phyloP scores from a whole-genome alignment of 1,140 invertebrate genomes.

The Zaprionus ornatus region DNA sequence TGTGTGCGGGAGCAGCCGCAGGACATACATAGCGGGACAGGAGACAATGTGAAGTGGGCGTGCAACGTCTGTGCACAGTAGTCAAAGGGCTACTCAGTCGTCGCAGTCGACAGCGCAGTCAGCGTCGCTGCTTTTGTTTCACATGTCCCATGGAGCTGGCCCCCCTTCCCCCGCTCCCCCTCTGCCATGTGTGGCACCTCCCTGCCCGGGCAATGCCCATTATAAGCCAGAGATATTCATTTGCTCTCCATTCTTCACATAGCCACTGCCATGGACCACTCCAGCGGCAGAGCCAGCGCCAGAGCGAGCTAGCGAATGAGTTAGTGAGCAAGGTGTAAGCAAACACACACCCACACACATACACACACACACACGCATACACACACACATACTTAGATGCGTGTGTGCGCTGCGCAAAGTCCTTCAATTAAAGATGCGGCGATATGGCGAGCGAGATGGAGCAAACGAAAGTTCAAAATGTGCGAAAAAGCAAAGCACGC shows the following conservation, averaged over 20 bases:
- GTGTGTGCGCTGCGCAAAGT: slow-evolving; percentile 75
- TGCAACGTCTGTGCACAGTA: slow-evolving; percentile 42
- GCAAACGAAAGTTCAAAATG: slow-evolving; percentile 61
- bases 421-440: slow-evolving; percentile 75
- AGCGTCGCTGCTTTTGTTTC: slow-evolving; percentile 9
- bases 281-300: not conserved
- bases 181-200: not conserved
- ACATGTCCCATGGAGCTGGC: not conserved
- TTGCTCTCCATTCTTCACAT: slow-evolving; percentile 78
- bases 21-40: slow-evolving; percentile 44
- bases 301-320: slow-evolving; percentile 55
- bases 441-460: slow-evolving; percentile 66
- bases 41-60: slow-evolving; percentile 50
- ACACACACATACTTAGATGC: slow-evolving; percentile 19
- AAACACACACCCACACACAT: slow-evolving; percentile 17
- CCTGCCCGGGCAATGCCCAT: slow-evolving; percentile 68
- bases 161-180: not conserved
- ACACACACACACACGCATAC: slow-evolving; percentile 14
- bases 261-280: slow-evolving; percentile 65
- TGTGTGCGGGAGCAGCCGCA: slow-evolving; percentile 43
- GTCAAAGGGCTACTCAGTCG: slow-evolving; percentile 67
- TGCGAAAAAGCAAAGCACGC: slow-evolving; percentile 56
- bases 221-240: slow-evolving; percentile 80
- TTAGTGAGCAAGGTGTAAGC: slow-evolving; percentile 25
- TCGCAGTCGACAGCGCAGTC: slow-evolving; percentile 13